phyloP scores from a whole-genome alignment of 2,888 invertebrate species.

The Euplexia lucipara region DNA sequence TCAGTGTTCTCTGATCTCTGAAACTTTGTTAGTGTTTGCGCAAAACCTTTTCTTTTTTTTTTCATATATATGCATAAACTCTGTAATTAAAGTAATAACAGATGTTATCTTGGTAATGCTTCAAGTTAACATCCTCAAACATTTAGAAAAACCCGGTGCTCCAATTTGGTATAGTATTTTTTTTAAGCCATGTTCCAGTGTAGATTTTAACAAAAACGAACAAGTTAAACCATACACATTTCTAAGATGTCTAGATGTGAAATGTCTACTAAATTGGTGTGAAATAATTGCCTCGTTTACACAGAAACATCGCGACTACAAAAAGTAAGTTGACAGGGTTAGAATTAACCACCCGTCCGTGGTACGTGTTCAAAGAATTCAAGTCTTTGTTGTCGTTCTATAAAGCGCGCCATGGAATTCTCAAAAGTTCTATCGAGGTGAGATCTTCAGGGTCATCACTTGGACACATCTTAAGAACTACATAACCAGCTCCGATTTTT shows the following conservation, averaged over 20 bases:
- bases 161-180: background rate
- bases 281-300: conserved; percentile 71
- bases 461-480: conserved; percentile 51
- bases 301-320: conserved; percentile 64
- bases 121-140: background rate
- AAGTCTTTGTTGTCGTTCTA: conserved; percentile 75
- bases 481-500: conserved; percentile 15
- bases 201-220: conserved; percentile 23
- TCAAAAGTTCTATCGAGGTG: conserved; percentile 74
- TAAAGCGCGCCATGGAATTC: conserved; percentile 75
- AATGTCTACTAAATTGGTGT: conserved; percentile 68
- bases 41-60: conserved; percentile 5
- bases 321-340: conserved; percentile 75
- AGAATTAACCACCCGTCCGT: conserved; percentile 76
- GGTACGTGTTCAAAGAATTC: conserved; percentile 81
- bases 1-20: conserved; percentile 5
- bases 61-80: background rate
- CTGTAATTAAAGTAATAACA: background rate
- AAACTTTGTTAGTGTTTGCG: conserved; percentile 20
- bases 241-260: conserved; percentile 47
- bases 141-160: background rate
- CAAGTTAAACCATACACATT: conserved; percentile 15
- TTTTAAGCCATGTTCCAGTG: conserved; percentile 19
- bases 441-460: conserved; percentile 70
- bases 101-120: background rate